phyloP scores from a whole-genome alignment of 2,797 vertebrate species.

The Rhadinocentrus ornatus region DNA sequence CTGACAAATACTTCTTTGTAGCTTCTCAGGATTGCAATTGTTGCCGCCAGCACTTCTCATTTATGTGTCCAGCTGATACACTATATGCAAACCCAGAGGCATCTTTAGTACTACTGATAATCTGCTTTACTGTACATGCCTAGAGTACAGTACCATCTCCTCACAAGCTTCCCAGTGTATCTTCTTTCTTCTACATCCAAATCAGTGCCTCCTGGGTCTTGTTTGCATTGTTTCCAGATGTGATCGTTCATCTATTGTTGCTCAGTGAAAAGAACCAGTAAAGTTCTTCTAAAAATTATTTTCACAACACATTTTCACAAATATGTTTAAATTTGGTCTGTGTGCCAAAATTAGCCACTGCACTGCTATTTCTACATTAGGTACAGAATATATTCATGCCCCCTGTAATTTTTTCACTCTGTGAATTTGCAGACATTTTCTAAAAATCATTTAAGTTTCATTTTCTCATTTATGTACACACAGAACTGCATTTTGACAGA shows the following conservation, averaged over 20 bases:
- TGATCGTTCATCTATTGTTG: constrained; percentile 34
- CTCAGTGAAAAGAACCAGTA: constrained; percentile 18
- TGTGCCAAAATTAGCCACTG: background rate
- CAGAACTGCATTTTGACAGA: no score
- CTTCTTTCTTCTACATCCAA: constrained; percentile 56
- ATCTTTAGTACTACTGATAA: constrained; percentile 25
- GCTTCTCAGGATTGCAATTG: background rate
- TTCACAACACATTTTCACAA: background rate
- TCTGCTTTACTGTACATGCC: constrained; percentile 23
- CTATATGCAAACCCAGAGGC: constrained; percentile 14
- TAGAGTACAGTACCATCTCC: constrained; percentile 12
- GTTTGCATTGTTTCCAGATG: constrained; percentile 42
- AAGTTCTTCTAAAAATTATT: constrained; percentile 9
- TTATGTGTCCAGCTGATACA: constrained; percentile 7
- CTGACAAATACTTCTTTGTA: background rate
- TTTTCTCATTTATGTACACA: no score
- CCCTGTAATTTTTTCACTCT: no score
- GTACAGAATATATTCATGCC: no score
- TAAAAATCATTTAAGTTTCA: no score
- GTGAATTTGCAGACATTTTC: no score
- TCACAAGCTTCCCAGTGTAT: constrained; percentile 68
- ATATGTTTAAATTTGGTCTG: background rate
- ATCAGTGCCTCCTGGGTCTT: constrained; percentile 32
- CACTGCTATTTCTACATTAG: background rate
- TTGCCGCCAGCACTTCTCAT: background rate